A percentile compares a stretch with the other conserved stretches of the same genome.
phyloP scores from a whole-genome alignment of 35 echinoderm and acorn worm genomes.

The Lytechinus pictus region DNA sequence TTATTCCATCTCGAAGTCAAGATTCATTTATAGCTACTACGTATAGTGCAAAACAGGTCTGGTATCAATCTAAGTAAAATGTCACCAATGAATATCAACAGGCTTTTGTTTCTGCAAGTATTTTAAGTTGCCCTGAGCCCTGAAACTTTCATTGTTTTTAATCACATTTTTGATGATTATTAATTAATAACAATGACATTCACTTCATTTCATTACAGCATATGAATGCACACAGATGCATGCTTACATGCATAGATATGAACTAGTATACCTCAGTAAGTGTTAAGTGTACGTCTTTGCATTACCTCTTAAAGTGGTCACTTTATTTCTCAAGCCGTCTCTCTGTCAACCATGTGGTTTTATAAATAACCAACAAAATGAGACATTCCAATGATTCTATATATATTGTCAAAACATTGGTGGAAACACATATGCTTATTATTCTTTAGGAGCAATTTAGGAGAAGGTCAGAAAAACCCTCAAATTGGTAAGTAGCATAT shows the following conservation, averaged over 20 bases:
- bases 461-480: neutral
- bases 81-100: neutral
- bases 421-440: neutral
- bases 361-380: neutral
- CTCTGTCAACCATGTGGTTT: neutral
- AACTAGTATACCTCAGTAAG: neutral
- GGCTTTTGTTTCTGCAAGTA: neutral
- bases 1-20: neutral
- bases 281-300: neutral
- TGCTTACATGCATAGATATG: neutral
- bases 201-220: neutral
- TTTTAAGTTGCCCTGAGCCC: neutral
- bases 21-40: neutral
- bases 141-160: neutral
- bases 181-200: neutral
- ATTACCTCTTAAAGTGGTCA: neutral
- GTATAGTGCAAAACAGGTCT: neutral
- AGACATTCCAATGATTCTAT: neutral
- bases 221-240: neutral
- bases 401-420: neutral
- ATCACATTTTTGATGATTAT: neutral
- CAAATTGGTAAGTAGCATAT: neutral
- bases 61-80: neutral
- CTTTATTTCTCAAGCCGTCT: neutral
- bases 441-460: neutral